Conservation (phyloP, 1,140 invertebrate genomes). For the Oscheius sp. region DNA sequence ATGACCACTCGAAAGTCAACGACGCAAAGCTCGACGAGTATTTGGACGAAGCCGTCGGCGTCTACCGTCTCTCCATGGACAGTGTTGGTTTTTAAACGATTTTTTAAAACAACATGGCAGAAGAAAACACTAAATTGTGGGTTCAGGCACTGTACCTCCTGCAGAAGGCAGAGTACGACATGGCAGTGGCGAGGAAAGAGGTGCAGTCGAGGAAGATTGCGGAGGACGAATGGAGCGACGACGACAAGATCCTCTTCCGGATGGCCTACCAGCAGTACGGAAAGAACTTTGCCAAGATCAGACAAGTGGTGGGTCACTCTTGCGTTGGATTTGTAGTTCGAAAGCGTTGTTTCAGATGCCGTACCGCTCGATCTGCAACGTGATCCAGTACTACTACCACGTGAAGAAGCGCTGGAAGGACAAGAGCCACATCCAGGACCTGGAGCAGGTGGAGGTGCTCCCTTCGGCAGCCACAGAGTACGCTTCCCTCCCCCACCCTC, state of each 20-base stretch:
- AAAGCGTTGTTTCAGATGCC: neutral
- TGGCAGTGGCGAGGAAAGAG: neutral
- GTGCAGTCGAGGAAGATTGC: neutral
- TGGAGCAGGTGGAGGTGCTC: neutral
- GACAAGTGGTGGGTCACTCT: neutral
- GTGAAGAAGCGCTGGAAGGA: constrained; percentile 3
- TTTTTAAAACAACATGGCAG: too few relatives aligned
- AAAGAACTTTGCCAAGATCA: neutral
- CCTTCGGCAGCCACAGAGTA: neutral
- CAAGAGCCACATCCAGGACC: neutral
- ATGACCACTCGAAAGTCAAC: neutral
- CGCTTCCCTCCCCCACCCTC: too few relatives aligned
- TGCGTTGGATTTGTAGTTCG: neutral
- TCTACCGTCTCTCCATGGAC: neutral
- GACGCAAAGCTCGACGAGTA: neutral
- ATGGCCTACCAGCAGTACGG: constrained; percentile 1
- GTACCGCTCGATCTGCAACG: neutral
- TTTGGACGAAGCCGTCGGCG: neutral
- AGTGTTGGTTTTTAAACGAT: neutral
- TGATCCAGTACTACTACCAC: constrained; percentile 11
- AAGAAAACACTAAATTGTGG: too few relatives aligned
- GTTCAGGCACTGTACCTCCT: neutral
- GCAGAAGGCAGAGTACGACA: neutral
- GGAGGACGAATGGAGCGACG: constrained; percentile 1
- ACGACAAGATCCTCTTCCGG: constrained; percentile 11